Conservation (phyloP, 2,888 invertebrate genomes). For the Chaetogeoica ovagalla region DNA sequence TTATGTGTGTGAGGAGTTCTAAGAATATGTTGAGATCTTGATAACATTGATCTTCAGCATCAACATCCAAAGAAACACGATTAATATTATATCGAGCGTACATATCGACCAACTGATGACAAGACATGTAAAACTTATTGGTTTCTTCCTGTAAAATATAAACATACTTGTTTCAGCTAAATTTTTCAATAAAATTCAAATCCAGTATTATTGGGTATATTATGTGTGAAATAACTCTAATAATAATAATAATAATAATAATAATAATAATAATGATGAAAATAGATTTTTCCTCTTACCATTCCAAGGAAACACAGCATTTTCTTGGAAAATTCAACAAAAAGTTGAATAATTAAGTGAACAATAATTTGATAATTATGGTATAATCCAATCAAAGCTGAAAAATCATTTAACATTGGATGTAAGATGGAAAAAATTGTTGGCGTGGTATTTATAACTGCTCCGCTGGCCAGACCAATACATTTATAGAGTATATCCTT, state of each 20-base stretch:
- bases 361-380: conserved; percentile 81
- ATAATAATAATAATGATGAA: neutral
- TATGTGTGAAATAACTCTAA: neutral
- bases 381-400: conserved; percentile 72
- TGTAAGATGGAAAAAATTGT: conserved; percentile 61
- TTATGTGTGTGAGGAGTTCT: conserved; percentile 70
- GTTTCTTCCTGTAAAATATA: conserved; percentile 65
- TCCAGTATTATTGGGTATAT: too few relatives aligned
- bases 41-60: conserved; percentile 74
- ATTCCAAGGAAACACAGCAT: conserved; percentile 68
- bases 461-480: conserved; percentile 61
- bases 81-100: conserved; percentile 71
- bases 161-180: neutral
- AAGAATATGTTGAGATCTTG: conserved; percentile 79
- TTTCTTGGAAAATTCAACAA: conserved; percentile 72
- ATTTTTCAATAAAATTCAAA: too few relatives aligned
- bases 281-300: conserved; percentile 56
- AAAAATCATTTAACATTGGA: conserved; percentile 69
- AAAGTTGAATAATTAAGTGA: conserved; percentile 73
- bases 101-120: conserved; percentile 71
- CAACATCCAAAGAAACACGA: conserved; percentile 66
- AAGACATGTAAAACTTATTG: conserved; percentile 69
- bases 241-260: neutral
- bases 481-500: conserved; percentile 76
- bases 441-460: conserved; percentile 29